Base-by-base conservation (phyloP, 2,113 vertebrate genomes). In the Scophthalmus maximus region DNA sequence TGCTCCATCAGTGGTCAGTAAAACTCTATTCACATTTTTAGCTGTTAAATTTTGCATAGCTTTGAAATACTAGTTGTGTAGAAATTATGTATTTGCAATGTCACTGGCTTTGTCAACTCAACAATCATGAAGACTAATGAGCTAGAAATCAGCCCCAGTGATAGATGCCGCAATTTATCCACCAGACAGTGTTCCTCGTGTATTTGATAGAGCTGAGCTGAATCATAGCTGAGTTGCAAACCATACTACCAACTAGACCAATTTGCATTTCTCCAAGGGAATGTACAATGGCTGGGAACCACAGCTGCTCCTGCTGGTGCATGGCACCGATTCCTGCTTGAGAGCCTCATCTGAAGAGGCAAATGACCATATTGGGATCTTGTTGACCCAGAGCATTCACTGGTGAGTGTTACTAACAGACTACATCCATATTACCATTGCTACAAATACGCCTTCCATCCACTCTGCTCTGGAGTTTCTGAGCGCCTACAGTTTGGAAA, bases 141-240 rank as follows among this genome's bases (percentile, higher is more conserved):
- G 61, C 32, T 30, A 26, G 25, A 58, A 65, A 50, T 58, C 29
- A 55, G 50, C 27, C 50, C 4, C 50, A 8, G 60, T 73, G 70
- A 73, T 64, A 44, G 69, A 63, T 73, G 50, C 27, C 47, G 44
- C 59, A 47, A 8, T 63, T 30, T 34, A 14, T 63, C 36, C 69
- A 55, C 11, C 30, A 55, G 30, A 14, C 22, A 36, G 38, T 12
- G 22, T 56, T 64, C 15, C 7, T 20, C 18, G 32, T 32, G 50
- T 20, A 17, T 63, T 32, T 71, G n/a, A 52, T 32, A 9, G 22
- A 46, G 27, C n/a, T n/a, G 58, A 55, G 38, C 1, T 20, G n/a
- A n/a, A n/a, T 20, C 10, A 46, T 49, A 25, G 68, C 68, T 10
- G n/a, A 53, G 58, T 22, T 12, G 18, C 56, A 29, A 60, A 29